Conservation (phyloP, 1,140 invertebrate species). For the Macrobrachium nipponense region DNA sequence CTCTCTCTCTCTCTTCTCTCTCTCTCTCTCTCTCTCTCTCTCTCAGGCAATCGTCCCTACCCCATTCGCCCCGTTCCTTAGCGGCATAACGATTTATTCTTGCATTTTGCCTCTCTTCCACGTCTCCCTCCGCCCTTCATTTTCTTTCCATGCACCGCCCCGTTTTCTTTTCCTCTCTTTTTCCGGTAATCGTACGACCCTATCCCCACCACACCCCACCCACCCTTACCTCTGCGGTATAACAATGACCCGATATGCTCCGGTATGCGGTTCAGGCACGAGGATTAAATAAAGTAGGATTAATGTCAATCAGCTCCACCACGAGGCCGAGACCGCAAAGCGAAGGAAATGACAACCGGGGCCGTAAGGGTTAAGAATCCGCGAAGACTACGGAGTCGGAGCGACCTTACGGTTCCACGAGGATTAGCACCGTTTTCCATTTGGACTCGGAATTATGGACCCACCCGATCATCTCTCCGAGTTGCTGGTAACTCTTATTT, state of each 20-base stretch:
- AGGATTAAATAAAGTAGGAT: slow-evolving; percentile 33
- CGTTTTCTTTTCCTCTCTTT: slow-evolving; percentile 16
- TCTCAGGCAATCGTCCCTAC: too few species aligned
- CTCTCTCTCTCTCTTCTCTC: slow-evolving; percentile 8
- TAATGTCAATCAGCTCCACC: slow-evolving; percentile 26
- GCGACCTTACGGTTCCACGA: too few species aligned
- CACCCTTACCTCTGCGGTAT: too few species aligned
- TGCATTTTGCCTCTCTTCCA: not conserved
- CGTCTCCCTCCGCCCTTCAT: not conserved
- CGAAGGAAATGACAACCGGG: too few species aligned
- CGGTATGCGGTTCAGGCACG: slow-evolving; percentile 26
- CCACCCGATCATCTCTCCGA: too few species aligned
- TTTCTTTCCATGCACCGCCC: not conserved
- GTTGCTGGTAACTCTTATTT: too few species aligned
- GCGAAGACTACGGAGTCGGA: too few species aligned
- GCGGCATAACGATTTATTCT: not conserved
- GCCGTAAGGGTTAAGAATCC: too few species aligned
- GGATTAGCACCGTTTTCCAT: too few species aligned
- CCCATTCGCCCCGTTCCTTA: not conserved
- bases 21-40: slow-evolving; percentile 28
- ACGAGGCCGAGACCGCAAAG: not conserved
- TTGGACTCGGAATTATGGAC: too few species aligned
- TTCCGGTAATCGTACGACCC: not conserved
- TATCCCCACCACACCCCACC: not conserved
- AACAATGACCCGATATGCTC: not conserved